Base-by-base conservation (phyloP, 2,888 invertebrate genomes). In the Phalangium opilio region DNA sequence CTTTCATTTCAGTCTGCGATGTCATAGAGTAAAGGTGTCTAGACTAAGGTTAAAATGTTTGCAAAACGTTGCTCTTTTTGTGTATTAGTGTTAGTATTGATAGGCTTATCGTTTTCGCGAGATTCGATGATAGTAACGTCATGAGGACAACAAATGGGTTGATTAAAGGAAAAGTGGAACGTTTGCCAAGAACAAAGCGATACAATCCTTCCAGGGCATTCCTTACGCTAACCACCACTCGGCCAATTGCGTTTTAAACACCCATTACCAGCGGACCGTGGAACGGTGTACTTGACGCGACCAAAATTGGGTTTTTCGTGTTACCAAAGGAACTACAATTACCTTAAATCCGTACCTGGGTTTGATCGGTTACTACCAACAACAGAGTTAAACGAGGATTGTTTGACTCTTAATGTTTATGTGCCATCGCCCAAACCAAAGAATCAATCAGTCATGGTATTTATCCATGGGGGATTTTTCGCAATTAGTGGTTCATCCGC, bases 331-430 rank as follows among this genome's bases (percentile, higher is more conserved):
- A 4, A 8, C 27, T 27, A 27, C 27, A 27, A 4, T 8, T 32
- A 47, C 32, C 41, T 27, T 18, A n/a, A 14, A n/a, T 50, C 48
- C 42, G 12, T 46, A 3, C 32, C 45, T 3, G 27, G 27, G 8
- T 27, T 27, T 4, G 27, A 27, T 8, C 4, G 27, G 8, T 27
- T 27, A 4, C 4, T 27, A 7, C 20, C 40, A 12, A 17, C 21
- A 10, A 39, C 41, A 4, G 17, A 33, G 12, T 48, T 44, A 2
- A 55, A 50, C 3, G 87, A 89, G 64, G 79, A 87, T 63, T 89
- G 89, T 58, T 68, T 89, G 35, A 82, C 81, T n/a, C 66, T 89
- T 7, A 86, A 87, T 60, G 75, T 89, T 1, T 77, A 81, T 35
- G 84, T 86, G 1, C 86, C 87, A 0, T 41, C 27, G 2, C 20